These are phyloP conservation scores for Ailurus styani DNA, from an alignment of 2,113 vertebrate species.

Conservation along the genomic window DNA sequence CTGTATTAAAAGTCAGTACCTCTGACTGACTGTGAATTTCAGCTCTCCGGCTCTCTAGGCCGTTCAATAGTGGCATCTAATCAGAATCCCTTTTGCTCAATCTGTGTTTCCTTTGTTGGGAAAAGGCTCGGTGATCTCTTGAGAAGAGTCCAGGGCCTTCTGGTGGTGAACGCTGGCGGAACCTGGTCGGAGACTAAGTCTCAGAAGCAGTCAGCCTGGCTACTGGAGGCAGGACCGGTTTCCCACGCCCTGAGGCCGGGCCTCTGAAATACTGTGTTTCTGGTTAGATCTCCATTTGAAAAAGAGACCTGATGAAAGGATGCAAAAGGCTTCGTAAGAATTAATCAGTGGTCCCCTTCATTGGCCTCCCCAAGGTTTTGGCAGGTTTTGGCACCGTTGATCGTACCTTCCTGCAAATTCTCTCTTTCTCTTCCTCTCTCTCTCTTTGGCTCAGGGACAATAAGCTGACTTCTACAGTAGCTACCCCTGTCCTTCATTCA, in stretches of 20 bases:
- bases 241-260: not conserved
- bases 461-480: not conserved
- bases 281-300: not conserved
- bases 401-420: not conserved
- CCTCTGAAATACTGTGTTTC: not conserved
- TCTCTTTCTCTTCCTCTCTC: not conserved
- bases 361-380: not conserved
- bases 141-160: not conserved
- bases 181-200: not conserved
- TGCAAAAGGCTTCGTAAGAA: not conserved
- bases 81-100: not conserved
- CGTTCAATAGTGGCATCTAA: conserved; percentile 10
- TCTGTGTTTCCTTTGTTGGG: not conserved
- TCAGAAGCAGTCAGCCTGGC: not conserved
- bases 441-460: not conserved
- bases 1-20: conserved; percentile 37
- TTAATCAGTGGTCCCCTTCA: not conserved
- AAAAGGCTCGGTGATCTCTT: not conserved
- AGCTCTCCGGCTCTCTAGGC: not conserved
- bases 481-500: not conserved
- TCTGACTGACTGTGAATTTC: conserved; percentile 33
- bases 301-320: not conserved
- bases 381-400: not conserved
- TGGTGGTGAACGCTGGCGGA: not conserved
- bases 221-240: not conserved